phyloP scores from a whole-genome alignment of 2,113 vertebrate genomes.

The Centropristis striata region DNA sequence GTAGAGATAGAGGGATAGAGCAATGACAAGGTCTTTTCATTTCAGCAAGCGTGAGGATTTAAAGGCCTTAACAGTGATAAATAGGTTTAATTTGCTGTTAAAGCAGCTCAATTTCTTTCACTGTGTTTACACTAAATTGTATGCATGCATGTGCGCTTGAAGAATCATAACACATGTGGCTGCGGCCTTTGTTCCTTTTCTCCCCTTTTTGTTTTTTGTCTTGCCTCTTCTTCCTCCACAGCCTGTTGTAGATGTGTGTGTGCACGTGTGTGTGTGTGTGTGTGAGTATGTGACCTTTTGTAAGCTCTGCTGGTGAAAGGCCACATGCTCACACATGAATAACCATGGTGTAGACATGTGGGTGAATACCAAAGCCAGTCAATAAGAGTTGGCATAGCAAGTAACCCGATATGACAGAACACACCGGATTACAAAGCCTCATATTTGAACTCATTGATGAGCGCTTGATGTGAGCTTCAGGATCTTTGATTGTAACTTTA shows the following conservation, averaged over 20 bases:
- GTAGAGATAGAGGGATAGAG: constrained; percentile 50
- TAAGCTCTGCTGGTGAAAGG: constrained; percentile 70
- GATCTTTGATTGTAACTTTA: constrained; percentile 18
- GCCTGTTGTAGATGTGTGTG: constrained; percentile 26
- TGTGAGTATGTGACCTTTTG: constrained; percentile 66
- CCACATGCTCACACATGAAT: constrained; percentile 74
- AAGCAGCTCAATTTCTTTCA: constrained; percentile 44
- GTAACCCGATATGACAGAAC: constrained; percentile 65
- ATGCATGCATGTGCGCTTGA: constrained; percentile 5
- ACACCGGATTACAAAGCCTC: constrained; percentile 4
- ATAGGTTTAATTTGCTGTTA: constrained; percentile 79
- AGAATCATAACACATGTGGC: constrained; percentile 34
- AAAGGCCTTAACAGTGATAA: constrained; percentile 75
- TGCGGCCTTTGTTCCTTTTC: constrained; percentile 38
- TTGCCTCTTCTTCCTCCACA: constrained; percentile 22
- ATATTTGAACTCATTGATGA: constrained; percentile 27
- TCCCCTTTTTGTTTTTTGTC: constrained; percentile 15
- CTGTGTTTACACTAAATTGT: constrained; percentile 44
- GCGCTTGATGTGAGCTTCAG: constrained; percentile 1
- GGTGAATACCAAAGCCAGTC: constrained; percentile 64
- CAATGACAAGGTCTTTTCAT: constrained; percentile 65
- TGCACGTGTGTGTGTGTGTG: constrained; percentile 15
- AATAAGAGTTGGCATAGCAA: constrained; percentile 50
- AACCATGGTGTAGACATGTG: constrained; percentile 64
- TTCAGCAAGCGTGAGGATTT: constrained; percentile 58